phyloP scores from a whole-genome alignment of 2,113 vertebrate genomes.

The Athene cunicularia region DNA sequence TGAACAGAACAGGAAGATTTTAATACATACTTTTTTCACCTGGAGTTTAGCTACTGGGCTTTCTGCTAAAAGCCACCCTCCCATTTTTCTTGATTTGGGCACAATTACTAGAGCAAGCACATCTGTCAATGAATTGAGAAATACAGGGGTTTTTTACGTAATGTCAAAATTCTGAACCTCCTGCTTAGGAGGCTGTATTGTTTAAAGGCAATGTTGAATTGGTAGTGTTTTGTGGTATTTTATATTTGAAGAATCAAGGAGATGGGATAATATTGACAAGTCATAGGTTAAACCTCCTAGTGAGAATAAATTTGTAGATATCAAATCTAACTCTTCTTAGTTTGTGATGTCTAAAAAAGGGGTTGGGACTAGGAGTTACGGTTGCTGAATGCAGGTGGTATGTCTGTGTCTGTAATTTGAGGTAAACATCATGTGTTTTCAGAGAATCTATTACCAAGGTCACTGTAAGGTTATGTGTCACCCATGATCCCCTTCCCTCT shows the following conservation, averaged over 20 bases:
- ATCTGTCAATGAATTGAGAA: background rate
- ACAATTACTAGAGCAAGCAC: background rate
- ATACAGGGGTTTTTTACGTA: fast-evolving
- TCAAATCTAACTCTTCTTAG: background rate
- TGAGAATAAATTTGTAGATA: background rate
- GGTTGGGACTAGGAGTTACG: background rate
- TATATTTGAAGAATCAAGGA: background rate
- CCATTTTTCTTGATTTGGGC: background rate
- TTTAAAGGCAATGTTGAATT: background rate
- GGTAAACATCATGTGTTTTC: background rate
- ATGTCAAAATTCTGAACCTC: background rate
- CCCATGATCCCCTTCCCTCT: background rate
- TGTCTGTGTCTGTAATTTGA: background rate
- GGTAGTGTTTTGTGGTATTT: background rate
- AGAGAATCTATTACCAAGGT: background rate
- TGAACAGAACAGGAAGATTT: background rate
- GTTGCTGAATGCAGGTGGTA: background rate
- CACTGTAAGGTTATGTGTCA: background rate
- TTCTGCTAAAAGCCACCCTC: background rate
- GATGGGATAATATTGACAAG: background rate
- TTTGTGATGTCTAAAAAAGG: background rate
- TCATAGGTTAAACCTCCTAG: background rate
- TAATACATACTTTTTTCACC: background rate
- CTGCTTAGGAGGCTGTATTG: background rate
- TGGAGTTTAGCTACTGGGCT: background rate